Conservation (phyloP, 1,140 invertebrate species). For the Diprion similis region DNA sequence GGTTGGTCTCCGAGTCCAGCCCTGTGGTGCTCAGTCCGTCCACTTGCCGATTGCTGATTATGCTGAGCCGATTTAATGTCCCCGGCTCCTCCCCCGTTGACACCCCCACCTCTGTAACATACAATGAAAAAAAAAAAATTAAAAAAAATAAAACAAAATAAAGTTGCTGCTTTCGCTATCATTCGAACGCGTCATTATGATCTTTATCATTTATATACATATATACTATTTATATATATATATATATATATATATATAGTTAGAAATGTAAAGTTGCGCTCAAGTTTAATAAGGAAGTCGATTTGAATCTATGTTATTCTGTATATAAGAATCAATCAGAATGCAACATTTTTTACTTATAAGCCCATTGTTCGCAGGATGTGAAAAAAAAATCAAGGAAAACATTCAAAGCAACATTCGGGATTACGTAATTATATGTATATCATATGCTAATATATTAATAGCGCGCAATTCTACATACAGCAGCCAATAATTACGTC, state of each 20-base stretch:
- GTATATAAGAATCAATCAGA: no score
- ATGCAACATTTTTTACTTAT: no score
- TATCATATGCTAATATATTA: no score
- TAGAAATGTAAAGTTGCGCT: no score
- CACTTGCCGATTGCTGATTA: slow-evolving; percentile 61
- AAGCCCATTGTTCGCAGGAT: no score
- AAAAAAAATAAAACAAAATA: slow-evolving; percentile 26
- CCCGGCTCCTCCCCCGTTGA: slow-evolving; percentile 56
- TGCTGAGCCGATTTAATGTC: slow-evolving; percentile 61
- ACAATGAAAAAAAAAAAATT: slow-evolving; percentile 34
- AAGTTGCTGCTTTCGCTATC: slow-evolving; percentile 55
- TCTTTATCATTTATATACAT: no score
- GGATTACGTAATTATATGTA: not conserved
- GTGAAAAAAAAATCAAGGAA: not conserved
- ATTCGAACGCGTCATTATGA: not conserved
- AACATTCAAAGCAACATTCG: slow-evolving; percentile 3
- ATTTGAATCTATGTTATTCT: no score
- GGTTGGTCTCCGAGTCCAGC: slow-evolving; percentile 62
- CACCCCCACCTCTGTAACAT: slow-evolving; percentile 59
- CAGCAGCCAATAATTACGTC: no score
- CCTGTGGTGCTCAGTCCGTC: slow-evolving; percentile 62
- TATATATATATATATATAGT: no score
- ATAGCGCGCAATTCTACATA: no score
- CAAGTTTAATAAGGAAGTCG: no score
- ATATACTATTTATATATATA: no score